These are phyloP conservation scores for Scolopax mira DNA, from an alignment of 2,113 vertebrate species.

Conservation along the genomic window DNA sequence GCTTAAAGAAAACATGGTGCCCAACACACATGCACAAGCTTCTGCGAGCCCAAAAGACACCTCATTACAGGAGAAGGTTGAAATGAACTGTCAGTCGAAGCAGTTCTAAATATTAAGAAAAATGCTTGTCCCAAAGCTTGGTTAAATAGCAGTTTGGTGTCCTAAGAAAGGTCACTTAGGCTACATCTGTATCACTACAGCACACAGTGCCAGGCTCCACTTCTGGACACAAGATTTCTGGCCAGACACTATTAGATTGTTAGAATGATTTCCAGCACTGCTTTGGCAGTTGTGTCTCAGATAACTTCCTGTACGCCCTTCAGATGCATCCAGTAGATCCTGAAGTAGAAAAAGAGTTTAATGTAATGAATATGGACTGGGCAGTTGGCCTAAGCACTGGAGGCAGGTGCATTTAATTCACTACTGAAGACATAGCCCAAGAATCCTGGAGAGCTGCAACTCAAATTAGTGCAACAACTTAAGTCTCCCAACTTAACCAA, in stretches of 20 bases:
- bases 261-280: not conserved
- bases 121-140: not conserved
- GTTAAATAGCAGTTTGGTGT: not conserved
- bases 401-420: not conserved
- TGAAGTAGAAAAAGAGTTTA: not conserved
- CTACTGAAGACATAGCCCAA: not conserved
- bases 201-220: not conserved
- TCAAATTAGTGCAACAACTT: not conserved
- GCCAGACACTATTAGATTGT: not conserved
- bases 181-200: not conserved
- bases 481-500: not conserved
- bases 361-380: not conserved
- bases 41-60: not conserved
- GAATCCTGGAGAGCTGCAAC: not conserved
- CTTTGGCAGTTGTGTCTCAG: not conserved
- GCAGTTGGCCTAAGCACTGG: not conserved
- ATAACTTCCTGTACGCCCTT: not conserved
- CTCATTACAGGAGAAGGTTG: not conserved
- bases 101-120: not conserved
- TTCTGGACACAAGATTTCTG: not conserved
- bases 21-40: not conserved
- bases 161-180: not conserved
- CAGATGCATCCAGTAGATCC: not conserved
- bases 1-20: not conserved
- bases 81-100: not conserved